phyloP scores from a whole-genome alignment of 2,113 vertebrate genomes.

The Microtus ochrogaster region DNA sequence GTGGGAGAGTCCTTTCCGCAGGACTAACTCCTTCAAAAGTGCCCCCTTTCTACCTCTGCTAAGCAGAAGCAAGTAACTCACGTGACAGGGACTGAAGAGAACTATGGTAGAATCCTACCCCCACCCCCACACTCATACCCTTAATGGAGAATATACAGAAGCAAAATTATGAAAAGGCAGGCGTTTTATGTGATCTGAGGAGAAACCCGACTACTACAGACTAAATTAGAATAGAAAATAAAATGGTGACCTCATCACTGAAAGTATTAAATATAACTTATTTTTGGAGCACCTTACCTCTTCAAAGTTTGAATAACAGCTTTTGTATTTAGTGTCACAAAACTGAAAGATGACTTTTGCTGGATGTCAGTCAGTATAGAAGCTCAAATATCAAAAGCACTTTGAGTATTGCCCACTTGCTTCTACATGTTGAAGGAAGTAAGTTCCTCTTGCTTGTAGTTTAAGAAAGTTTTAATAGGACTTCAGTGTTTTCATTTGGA shows the following conservation, averaged over 20 bases:
- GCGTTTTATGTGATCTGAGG: neutral
- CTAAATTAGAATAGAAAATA: neutral
- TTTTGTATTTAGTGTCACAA: slow-evolving; percentile 52
- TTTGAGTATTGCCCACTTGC: slow-evolving; percentile 8
- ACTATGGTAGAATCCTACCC: neutral
- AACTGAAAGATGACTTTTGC: slow-evolving; percentile 6
- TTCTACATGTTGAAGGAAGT: slow-evolving; percentile 18
- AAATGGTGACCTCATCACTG: neutral
- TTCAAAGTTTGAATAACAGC: neutral
- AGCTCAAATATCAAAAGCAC: neutral
- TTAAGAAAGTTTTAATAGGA: slow-evolving; percentile 11
- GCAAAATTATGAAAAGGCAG: neutral
- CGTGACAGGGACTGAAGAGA: neutral
- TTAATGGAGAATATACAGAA: neutral
- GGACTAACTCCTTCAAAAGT: slow-evolving; percentile 32
- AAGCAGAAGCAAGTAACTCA: neutral
- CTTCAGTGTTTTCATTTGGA: slow-evolving; percentile 40
- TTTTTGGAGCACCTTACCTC: slow-evolving; percentile 37
- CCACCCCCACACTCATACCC: neutral
- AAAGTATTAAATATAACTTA: slow-evolving; percentile 22
- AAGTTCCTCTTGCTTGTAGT: neutral
- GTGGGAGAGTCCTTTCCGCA: neutral
- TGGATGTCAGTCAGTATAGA: neutral
- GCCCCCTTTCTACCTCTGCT: neutral
- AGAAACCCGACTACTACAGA: neutral